Evolutionary conservation across 2,888 invertebrate species (phyloP).

Genomic region (Acronicta leporina): DNA sequence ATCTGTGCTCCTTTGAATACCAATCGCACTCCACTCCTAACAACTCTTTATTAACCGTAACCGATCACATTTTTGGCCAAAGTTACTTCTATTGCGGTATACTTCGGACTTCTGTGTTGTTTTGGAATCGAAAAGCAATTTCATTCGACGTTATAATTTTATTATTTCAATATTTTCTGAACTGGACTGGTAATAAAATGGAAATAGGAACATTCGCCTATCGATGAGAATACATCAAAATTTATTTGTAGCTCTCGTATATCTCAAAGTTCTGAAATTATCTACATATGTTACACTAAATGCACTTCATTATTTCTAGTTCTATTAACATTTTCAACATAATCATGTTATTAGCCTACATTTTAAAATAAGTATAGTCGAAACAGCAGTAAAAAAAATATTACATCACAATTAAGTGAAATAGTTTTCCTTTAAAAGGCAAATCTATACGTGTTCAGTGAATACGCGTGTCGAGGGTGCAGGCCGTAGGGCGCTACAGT

Average conservation of each 20-base stretch:
- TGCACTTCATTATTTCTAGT: constrained; percentile 25
- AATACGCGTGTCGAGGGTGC: constrained; percentile 59
- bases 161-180: constrained; percentile 38
- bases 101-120: constrained; percentile 44
- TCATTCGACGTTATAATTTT: constrained; percentile 40
- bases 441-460: constrained; percentile 62
- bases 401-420: constrained; percentile 37
- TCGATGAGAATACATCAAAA: constrained; percentile 28
- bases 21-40: constrained; percentile 60
- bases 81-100: constrained; percentile 56
- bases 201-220: constrained; percentile 14
- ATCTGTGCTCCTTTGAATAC: constrained; percentile 65
- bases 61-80: constrained; percentile 60
- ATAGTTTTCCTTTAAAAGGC: constrained; percentile 57
- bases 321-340: constrained; percentile 6
- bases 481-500: constrained; percentile 41
- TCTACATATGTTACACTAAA: constrained; percentile 38
- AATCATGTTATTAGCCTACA: constrained; percentile 18
- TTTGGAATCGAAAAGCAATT: constrained; percentile 58
- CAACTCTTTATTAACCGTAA: constrained; percentile 65
- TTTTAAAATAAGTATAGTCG: constrained; percentile 16
- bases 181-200: constrained; percentile 37
- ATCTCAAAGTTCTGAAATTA: constrained; percentile 28
- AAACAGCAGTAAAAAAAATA: constrained; percentile 24
- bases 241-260: constrained; percentile 25